Conservation (phyloP, 1,140 invertebrate genomes). For the Choristoneura fumiferana region DNA sequence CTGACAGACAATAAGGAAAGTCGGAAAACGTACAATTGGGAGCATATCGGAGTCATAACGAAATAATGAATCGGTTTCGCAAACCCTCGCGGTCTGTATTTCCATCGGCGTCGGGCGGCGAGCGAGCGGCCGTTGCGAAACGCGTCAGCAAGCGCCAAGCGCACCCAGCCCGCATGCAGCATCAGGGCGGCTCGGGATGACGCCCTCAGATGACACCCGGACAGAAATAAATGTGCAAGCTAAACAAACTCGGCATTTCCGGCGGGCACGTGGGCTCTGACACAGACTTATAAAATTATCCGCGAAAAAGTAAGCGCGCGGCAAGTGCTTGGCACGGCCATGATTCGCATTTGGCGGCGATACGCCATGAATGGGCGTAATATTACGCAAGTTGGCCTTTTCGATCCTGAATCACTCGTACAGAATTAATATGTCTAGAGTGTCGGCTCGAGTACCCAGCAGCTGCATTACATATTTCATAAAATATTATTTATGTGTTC, state of each 20-base stretch:
- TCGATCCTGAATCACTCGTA: slow-evolving; percentile 51
- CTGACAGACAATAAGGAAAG: background rate
- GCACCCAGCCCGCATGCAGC: slow-evolving; percentile 9
- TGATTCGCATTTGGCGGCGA: slow-evolving; percentile 30
- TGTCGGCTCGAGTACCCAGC: slow-evolving; percentile 38
- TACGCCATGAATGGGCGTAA: slow-evolving; percentile 49
- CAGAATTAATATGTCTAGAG: slow-evolving; percentile 56
- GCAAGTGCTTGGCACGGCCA: slow-evolving; percentile 17
- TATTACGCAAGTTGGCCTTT: slow-evolving; percentile 50
- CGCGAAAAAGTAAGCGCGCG: slow-evolving; percentile 28
- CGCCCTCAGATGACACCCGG: slow-evolving; percentile 61
- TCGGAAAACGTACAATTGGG: background rate
- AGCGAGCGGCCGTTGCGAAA: slow-evolving; percentile 19
- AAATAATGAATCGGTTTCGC: slow-evolving; percentile 30
- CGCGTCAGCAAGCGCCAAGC: slow-evolving; percentile 25
- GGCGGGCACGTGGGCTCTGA: slow-evolving; percentile 52
- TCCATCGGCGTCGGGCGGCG: slow-evolving; percentile 40
- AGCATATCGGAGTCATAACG: background rate
- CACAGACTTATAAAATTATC: slow-evolving; percentile 54
- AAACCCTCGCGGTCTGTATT: slow-evolving; percentile 39
- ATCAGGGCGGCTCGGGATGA: slow-evolving; percentile 46
- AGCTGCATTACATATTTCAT: slow-evolving; percentile 46
- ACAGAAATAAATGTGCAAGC: slow-evolving; percentile 71
- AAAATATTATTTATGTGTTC: slow-evolving; percentile 10
- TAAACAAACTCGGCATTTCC: slow-evolving; percentile 71